These are phyloP conservation scores for Drosophila suboccidentalis DNA, from an alignment of 2,888 invertebrate species.

Conservation along the genomic window DNA sequence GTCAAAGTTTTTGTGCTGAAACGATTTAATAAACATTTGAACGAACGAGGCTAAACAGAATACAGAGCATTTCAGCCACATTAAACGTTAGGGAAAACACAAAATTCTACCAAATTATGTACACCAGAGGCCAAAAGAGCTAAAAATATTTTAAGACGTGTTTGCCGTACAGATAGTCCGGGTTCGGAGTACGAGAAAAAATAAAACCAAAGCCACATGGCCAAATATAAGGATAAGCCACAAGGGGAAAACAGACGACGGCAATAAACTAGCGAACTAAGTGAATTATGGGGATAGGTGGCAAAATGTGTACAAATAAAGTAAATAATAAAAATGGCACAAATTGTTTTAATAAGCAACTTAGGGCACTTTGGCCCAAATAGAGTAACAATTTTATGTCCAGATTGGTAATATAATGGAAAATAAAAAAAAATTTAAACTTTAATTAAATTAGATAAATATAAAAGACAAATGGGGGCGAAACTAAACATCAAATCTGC, in stretches of 20 bases:
- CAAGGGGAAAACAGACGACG: slow-evolving; percentile 37
- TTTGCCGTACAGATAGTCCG: slow-evolving; percentile 22
- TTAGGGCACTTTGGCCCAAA: neutral
- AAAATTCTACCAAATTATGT: slow-evolving; percentile 56
- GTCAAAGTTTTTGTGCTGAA: slow-evolving; percentile 52
- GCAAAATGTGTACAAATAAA: slow-evolving; percentile 59
- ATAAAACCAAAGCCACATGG: slow-evolving; percentile 40
- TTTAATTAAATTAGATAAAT: neutral
- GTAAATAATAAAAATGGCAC: slow-evolving; percentile 28
- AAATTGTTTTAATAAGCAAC: slow-evolving; percentile 61
- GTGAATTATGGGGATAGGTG: slow-evolving; percentile 56
- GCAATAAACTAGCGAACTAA: slow-evolving; percentile 51
- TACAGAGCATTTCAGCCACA: slow-evolving; percentile 5
- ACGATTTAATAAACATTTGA: slow-evolving; percentile 59
- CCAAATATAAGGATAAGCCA: slow-evolving; percentile 59
- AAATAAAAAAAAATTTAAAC: neutral
- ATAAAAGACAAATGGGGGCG: neutral
- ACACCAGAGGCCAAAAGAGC: slow-evolving; percentile 35
- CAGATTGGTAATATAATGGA: neutral
- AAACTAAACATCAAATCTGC: neutral
- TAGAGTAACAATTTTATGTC: slow-evolving; percentile 23
- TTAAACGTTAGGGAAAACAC: slow-evolving; percentile 36
- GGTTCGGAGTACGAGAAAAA: neutral
- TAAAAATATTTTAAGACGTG: slow-evolving; percentile 52
- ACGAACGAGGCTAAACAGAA: slow-evolving; percentile 20